Conservation (phyloP, 2,113 vertebrate species). For the Archilochus colubris region DNA sequence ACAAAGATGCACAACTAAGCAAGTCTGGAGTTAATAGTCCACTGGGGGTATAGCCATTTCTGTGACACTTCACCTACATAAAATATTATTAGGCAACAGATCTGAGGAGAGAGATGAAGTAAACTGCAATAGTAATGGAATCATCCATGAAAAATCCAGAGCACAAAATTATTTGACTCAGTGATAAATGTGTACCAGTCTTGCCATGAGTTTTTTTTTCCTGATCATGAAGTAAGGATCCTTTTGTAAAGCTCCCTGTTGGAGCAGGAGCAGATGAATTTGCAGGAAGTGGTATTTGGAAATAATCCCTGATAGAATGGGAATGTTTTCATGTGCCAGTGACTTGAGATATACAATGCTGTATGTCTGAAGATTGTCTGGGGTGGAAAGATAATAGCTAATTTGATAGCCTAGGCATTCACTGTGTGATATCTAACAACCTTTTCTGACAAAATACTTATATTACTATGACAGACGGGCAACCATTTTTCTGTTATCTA, state of each 20-base stretch:
- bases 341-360: background rate
- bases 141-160: background rate
- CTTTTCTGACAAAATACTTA: background rate
- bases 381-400: background rate
- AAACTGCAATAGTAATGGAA: background rate
- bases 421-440: background rate
- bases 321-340: background rate
- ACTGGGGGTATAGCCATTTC: background rate
- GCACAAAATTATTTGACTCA: background rate
- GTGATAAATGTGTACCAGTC: background rate
- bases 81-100: slow-evolving; percentile 3
- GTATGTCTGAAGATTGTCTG: background rate
- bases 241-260: background rate
- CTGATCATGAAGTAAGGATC: background rate
- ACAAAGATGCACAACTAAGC: background rate
- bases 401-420: background rate
- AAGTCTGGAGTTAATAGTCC: slow-evolving; percentile 30
- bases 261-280: background rate
- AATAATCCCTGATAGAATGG: background rate
- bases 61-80: slow-evolving; percentile 50
- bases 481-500: background rate
- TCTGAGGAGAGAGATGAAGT: background rate
- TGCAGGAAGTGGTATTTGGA: background rate
- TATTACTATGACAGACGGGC: background rate
- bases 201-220: background rate